A percentile compares a stretch with the other conserved stretches of the same genome.
These are phyloP conservation scores for Chroicocephalus ridibundus DNA, from an alignment of 2,113 vertebrate genomes.

Conservation along the genomic window DNA sequence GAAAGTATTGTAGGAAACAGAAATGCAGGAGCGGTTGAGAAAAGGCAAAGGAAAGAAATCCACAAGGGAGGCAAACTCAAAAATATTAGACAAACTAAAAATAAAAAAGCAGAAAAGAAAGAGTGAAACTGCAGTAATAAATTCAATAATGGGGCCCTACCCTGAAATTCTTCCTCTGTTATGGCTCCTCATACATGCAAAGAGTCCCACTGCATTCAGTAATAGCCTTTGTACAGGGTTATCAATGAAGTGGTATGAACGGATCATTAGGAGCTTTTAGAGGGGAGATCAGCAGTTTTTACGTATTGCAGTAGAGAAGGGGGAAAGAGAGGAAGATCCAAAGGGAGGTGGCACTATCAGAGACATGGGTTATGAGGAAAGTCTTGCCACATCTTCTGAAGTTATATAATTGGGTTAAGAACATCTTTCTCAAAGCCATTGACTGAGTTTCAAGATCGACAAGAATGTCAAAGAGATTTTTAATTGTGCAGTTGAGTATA, in stretches of 20 bases:
- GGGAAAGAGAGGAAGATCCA: background rate
- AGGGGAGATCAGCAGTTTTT: background rate
- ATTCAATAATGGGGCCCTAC: background rate
- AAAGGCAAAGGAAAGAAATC: background rate
- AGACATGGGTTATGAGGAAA: background rate
- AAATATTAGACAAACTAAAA: background rate
- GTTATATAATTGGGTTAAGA: background rate
- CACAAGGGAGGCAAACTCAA: background rate
- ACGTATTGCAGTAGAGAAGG: background rate
- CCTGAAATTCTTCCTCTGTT: background rate
- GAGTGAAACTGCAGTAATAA: background rate
- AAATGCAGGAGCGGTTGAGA: background rate
- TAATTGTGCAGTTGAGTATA: background rate
- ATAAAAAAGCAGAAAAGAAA: background rate
- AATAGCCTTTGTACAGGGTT: background rate
- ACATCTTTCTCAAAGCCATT: background rate
- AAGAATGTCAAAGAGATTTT: background rate
- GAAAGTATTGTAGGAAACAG: background rate
- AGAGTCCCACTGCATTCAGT: background rate
- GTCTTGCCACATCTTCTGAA: background rate
- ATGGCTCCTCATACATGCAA: background rate
- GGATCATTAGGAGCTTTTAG: background rate
- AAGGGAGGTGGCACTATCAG: background rate
- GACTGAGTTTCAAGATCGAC: background rate
- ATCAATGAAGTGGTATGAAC: background rate